phyloP scores from a whole-genome alignment of 2,113 vertebrate genomes.

The Chaetorhynchus papuensis region DNA sequence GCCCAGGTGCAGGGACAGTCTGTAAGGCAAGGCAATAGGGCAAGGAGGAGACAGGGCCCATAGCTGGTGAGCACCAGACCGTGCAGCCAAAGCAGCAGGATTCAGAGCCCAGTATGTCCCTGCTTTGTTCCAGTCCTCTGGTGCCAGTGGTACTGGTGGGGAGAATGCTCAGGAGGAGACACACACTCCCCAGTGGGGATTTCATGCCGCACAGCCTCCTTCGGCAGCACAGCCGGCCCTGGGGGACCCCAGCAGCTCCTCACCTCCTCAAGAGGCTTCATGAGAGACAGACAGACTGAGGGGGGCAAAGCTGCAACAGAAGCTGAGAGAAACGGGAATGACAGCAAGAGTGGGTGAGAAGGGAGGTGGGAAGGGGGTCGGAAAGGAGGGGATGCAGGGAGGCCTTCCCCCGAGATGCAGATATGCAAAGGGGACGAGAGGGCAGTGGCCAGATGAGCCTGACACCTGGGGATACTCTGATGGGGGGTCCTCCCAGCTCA shows the following conservation, averaged over 20 bases:
- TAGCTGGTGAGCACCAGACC: not conserved
- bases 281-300: not conserved
- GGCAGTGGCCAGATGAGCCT: not conserved
- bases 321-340: not conserved
- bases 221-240: not conserved
- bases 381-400: not conserved
- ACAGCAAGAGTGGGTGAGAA: not conserved
- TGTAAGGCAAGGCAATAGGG: not conserved
- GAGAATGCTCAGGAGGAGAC: not conserved
- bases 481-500: not conserved
- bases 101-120: not conserved
- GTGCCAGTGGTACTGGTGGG: accelerated
- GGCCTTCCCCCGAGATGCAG: not conserved
- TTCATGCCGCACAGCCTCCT: not conserved
- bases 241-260: not conserved
- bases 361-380: not conserved
- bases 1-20: not conserved
- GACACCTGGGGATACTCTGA: not conserved
- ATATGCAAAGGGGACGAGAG: not conserved
- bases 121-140: not conserved
- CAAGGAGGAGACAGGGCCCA: not conserved
- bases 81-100: not conserved
- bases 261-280: not conserved
- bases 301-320: not conserved
- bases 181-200: not conserved